Percentiles rank a stretch among this genome's conserved stretches.
Evolutionary conservation across 2,797 vertebrate species (phyloP).

Genomic region (Sebastes wilsoni): DNA sequence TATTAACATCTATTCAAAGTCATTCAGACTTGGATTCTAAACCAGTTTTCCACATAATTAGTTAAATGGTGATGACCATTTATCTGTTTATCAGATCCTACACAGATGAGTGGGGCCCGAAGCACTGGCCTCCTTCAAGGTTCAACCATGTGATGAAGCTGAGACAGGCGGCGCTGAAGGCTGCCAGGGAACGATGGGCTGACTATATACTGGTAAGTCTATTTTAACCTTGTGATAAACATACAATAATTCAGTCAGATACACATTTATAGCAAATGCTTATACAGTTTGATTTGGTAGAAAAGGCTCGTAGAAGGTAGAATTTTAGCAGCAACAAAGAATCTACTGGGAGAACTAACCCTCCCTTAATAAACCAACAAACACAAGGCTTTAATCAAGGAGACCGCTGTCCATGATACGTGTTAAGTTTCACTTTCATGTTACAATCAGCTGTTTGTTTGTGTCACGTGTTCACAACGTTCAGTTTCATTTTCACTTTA

Average conservation of each 20-base stretch:
- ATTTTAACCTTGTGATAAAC: not conserved
- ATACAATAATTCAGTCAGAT: not conserved
- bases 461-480: no score
- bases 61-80: not conserved
- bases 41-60: not conserved
- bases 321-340: not conserved
- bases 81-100: conserved; percentile 83
- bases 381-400: no score
- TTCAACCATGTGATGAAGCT: conserved; percentile 96
- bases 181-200: conserved; percentile 93
- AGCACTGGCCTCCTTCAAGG: conserved; percentile 93
- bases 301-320: not conserved
- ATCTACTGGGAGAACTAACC: no score
- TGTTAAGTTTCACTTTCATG: no score
- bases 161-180: conserved; percentile 91
- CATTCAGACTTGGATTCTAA: not conserved
- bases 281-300: not conserved
- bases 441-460: accelerated
- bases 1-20: not conserved
- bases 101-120: conserved; percentile 94
- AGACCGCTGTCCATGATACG: no score
- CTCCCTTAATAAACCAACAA: not conserved
- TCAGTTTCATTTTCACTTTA: no score
- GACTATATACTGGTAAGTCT: conserved; percentile 93
- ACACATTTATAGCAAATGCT: not conserved